A percentile compares a stretch with the other conserved stretches of the same genome.
Conservation (phyloP, 2,888 invertebrate species). For the Eubasilissa splendida region DNA sequence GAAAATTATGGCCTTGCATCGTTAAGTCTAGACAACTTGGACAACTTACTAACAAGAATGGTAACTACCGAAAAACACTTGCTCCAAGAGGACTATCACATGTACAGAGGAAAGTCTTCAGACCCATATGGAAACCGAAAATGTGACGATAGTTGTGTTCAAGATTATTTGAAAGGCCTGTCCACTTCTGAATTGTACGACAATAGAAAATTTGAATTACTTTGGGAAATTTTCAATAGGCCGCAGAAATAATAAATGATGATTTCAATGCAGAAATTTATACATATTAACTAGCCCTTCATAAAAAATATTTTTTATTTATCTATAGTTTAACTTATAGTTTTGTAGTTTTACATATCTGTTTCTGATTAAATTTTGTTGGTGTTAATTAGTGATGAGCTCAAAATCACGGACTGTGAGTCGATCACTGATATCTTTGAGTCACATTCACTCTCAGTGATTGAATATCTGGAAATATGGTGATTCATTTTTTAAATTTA, state of each 20-base stretch:
- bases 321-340: no score
- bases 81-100: slow-evolving; percentile 70
- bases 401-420: no score
- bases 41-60: slow-evolving; percentile 75
- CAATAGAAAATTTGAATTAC: slow-evolving; percentile 62
- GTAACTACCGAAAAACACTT: slow-evolving; percentile 70
- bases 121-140: slow-evolving; percentile 66
- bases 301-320: no score
- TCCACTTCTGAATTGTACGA: slow-evolving; percentile 73
- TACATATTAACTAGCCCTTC: no score
- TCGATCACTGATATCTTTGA: no score
- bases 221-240: slow-evolving; percentile 59
- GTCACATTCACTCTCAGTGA: no score
- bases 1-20: slow-evolving; percentile 76
- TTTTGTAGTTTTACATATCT: no score
- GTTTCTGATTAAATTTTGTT: no score
- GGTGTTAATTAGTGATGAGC: no score
- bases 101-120: slow-evolving; percentile 66
- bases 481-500: no score
- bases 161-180: slow-evolving; percentile 71
- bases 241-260: not conserved
- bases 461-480: no score
- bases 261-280: no score
- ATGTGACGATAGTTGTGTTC: slow-evolving; percentile 70
- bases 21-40: slow-evolving; percentile 77